Conservation (phyloP, 2,888 invertebrate genomes). For the Bellardia pandia region DNA sequence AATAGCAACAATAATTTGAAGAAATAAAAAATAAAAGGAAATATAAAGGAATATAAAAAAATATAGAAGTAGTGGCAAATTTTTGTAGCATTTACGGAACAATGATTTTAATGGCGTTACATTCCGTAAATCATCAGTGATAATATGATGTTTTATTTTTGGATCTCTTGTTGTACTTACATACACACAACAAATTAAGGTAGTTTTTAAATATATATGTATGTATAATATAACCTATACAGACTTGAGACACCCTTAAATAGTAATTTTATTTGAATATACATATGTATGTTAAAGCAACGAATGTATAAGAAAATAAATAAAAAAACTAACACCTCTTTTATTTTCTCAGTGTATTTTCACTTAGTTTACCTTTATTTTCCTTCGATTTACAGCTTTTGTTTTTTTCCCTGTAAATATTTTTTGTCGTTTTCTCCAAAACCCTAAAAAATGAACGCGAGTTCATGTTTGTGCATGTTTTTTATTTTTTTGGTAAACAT, state of each 20-base stretch:
- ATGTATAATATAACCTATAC: too few species aligned
- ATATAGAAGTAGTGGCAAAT: neutral
- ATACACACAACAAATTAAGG: neutral
- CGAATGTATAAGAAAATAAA: too few species aligned
- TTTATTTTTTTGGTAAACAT: neutral
- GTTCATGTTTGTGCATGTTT: neutral
- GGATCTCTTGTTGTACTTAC: neutral
- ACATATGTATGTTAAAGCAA: too few species aligned
- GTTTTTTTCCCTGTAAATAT: neutral
- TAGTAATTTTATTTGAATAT: too few species aligned
- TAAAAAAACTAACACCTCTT: too few species aligned
- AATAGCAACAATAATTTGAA: neutral
- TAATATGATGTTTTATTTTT: conserved; percentile 1
- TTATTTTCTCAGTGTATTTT: neutral
- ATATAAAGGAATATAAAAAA: neutral
- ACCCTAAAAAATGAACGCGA: neutral
- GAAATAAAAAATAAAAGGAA: neutral
- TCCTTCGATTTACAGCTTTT: neutral
- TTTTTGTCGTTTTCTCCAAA: neutral
- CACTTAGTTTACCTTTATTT: neutral
- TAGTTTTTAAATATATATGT: too few species aligned
- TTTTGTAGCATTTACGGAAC: conserved; percentile 50
- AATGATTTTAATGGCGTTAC: conserved; percentile 66
- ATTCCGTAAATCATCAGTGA: conserved; percentile 64
- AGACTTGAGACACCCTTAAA: too few species aligned